A percentile compares a stretch with the other conserved stretches of the same genome.
Evolutionary conservation across 2,888 invertebrate species (phyloP).

Genomic region (Rhimphoctona megacephalus): DNA sequence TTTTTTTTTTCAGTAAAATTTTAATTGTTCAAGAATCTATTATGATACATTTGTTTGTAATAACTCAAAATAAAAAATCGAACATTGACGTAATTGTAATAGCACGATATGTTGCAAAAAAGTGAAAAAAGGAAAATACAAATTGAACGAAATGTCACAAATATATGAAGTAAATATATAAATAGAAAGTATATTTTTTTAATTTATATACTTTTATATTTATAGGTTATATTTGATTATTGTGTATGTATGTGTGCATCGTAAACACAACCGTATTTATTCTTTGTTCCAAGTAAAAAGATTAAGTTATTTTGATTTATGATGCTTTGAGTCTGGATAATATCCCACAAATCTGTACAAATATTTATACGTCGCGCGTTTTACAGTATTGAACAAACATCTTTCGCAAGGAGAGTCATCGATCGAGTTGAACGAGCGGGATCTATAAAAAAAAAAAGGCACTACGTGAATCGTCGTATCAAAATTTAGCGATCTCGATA

Average conservation of each 20-base stretch:
- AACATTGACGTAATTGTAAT: not conserved
- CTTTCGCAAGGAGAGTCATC: not conserved
- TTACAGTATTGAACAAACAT: not conserved
- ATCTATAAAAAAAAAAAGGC: not conserved
- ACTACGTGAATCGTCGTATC: not conserved
- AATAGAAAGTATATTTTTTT: not conserved
- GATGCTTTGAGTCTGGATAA: not conserved
- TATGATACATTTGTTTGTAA: not conserved
- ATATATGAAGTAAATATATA: not conserved
- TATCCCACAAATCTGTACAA: not conserved
- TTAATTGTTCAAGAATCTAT: not conserved
- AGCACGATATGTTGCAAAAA: not conserved
- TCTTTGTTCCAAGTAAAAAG: not conserved
- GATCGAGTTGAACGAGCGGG: not conserved
- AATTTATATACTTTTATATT: not conserved
- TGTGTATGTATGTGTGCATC: not conserved
- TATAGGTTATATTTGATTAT: not conserved
- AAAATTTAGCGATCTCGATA: conserved; percentile 1
- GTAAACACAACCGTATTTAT: not conserved
- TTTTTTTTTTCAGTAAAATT: not conserved
- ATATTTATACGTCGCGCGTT: not conserved
- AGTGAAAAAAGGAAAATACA: not conserved
- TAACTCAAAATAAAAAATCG: not conserved
- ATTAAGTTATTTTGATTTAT: conserved; percentile 10
- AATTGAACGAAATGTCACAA: not conserved